These are phyloP conservation scores for Adelges cooleyi DNA, from an alignment of 1,140 invertebrate species.

Conservation along the genomic window DNA sequence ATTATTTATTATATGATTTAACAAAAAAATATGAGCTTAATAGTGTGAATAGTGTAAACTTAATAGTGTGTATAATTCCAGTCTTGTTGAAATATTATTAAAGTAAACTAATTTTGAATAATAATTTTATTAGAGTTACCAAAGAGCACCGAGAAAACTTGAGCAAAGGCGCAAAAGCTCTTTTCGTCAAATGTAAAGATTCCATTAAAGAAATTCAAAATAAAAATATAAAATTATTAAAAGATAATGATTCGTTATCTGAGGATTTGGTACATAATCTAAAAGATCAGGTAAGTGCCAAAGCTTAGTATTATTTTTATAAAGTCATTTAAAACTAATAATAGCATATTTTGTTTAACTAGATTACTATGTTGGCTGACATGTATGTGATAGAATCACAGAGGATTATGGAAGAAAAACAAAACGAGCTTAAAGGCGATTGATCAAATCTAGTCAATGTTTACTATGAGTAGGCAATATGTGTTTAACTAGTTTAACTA, in stretches of 20 bases:
- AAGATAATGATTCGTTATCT: conserved; percentile 45
- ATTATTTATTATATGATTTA: no score
- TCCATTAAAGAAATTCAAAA: conserved; percentile 66
- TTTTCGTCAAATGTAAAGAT: conserved; percentile 70
- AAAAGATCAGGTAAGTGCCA: conserved; percentile 45
- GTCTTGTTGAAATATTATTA: no score
- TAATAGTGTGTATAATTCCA: no score
- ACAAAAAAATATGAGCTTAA: no score
- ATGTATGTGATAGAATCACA: conserved; percentile 54
- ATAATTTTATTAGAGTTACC: conserved; percentile 52
- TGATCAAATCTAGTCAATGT: no score
- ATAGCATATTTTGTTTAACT: conserved; percentile 20
- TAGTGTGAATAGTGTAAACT: no score
- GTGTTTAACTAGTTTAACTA: no score
- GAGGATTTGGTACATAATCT: conserved; percentile 54
- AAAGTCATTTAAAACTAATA: no score
- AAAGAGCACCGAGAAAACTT: conserved; percentile 80
- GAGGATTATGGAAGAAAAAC: conserved; percentile 52
- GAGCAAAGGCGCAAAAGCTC: conserved; percentile 71
- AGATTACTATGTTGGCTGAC: conserved; percentile 54
- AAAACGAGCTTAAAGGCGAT: conserved; percentile 55
- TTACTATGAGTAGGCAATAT: no score
- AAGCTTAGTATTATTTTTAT: not conserved
- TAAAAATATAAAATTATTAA: conserved; percentile 53
- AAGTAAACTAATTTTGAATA: not conserved